Conservation (phyloP, 2,888 invertebrate genomes). For the Drosophila incognita region DNA sequence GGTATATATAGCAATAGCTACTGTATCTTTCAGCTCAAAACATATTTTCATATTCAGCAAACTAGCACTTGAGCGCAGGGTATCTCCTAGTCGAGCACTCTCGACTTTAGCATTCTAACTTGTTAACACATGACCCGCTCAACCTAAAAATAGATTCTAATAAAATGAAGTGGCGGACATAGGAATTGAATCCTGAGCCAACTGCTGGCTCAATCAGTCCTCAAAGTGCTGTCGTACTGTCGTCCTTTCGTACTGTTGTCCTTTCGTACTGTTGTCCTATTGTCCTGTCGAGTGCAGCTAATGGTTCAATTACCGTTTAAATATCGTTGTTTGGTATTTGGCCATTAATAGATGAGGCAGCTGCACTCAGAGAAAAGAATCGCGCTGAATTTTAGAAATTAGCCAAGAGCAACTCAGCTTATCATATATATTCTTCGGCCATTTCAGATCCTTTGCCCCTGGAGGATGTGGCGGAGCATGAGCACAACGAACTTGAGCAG, state of each 20-base stretch:
- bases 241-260: neutral
- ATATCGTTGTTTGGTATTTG: slow-evolving; percentile 40
- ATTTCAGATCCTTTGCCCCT: slow-evolving; percentile 81
- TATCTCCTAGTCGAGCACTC: neutral
- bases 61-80: neutral
- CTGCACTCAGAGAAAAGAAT: neutral
- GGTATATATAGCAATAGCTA: neutral
- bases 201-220: slow-evolving; percentile 45
- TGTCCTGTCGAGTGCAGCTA: slow-evolving; percentile 20
- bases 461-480: slow-evolving; percentile 67
- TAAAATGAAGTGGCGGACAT: slow-evolving; percentile 43
- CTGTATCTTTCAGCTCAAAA: neutral
- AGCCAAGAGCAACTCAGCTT: neutral
- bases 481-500: slow-evolving; percentile 16
- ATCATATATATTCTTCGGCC: neutral
- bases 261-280: neutral
- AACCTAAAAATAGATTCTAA: slow-evolving; percentile 50
- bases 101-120: neutral
- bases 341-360: neutral
- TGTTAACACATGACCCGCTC: slow-evolving; percentile 37
- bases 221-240: slow-evolving; percentile 16
- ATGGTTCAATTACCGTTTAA: slow-evolving; percentile 55
- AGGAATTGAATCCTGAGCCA: slow-evolving; percentile 13
- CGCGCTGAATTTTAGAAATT: neutral
- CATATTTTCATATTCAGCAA: neutral